Evolutionary conservation across 2,888 invertebrate species (phyloP).

Genomic region (Sinopyrophorus schimmeli): DNA sequence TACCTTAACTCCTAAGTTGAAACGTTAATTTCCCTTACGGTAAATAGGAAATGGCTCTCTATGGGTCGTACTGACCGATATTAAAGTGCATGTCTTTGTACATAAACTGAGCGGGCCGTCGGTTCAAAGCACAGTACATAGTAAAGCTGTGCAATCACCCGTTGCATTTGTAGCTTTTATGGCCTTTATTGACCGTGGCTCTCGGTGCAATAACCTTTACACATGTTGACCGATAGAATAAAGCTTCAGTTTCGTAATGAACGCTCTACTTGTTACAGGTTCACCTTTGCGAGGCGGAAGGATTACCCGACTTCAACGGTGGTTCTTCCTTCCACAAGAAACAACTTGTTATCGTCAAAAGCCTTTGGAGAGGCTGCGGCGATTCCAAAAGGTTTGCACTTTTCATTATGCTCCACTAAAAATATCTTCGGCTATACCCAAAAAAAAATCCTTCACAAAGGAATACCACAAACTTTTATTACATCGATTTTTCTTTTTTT

Average conservation of each 20-base stretch:
- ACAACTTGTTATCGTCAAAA: conserved; percentile 75
- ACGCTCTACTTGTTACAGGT: conserved; percentile 57
- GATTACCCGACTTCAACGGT: conserved; percentile 69
- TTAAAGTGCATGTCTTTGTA: conserved; percentile 3
- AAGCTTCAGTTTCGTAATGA: conserved; percentile 9
- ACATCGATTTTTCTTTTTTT: no score
- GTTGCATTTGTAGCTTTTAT: conserved; percentile 41
- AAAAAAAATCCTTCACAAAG: no score
- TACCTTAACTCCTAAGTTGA: no score
- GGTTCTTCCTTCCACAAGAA: conserved; percentile 68
- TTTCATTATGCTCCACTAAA: conserved; percentile 7
- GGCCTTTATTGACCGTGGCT: conserved; percentile 35
- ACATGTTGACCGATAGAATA: conserved; percentile 30
- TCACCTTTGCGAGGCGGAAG: conserved; percentile 77
- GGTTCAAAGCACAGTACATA: conserved; percentile 18
- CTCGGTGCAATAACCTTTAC: conserved; percentile 34
- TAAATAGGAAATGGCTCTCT: neutral
- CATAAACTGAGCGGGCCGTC: conserved; percentile 4
- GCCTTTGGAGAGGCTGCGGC: conserved; percentile 69
- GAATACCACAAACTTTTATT: no score
- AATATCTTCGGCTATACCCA: no score
- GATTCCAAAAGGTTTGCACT: conserved; percentile 57
- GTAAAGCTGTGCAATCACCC: conserved; percentile 36
- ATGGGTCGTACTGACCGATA: neutral
- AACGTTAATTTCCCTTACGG: neutral